Base-by-base conservation (phyloP, 2,888 invertebrate species). In the Candidula unifasciata region DNA sequence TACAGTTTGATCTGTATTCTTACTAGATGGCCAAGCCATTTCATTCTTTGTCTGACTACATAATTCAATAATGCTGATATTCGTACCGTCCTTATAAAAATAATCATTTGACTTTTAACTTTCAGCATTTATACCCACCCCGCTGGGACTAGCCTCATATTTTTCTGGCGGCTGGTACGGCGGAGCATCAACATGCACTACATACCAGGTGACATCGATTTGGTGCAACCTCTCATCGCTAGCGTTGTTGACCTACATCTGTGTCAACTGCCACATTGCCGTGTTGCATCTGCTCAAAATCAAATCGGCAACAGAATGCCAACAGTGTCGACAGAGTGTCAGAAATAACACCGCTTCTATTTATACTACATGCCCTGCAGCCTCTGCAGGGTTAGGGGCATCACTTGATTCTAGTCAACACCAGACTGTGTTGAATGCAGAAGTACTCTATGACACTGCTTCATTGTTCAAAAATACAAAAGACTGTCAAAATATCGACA, bases 81-180 rank as follows among this genome's bases (percentile, higher is more conserved):
- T n/a, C n/a, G n/a, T n/a, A n/a, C n/a, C n/a, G n/a, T n/a, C n/a
- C n/a, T n/a, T n/a, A n/a, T n/a, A n/a, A n/a, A 16, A 60, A 60
- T 30, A n/a, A 68, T 68, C 0, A n/a, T n/a, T 1, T n/a, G n/a
- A n/a, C 24, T 1, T 21, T 16, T 44, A 60, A 10, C 37, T 52
- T 30, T 2, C 76, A 76, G 87, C 90, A 3, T 44, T 90, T 18
- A 85, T 91, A 8, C 91, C 91, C 2, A 87, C 90, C 0, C 91
- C 91, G 0, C 86, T 91, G 0, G 90, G 90, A 5, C 87, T 90
- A 57, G 86, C 89, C 5, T 89, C 91, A 13, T 91, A 89, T 66
- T 90, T 91, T 84, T 87, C 87, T 18, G 87, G 88, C 6, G 87
- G 85, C 35, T 91, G 91, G 91, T 89, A 89, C 44, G 91, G 91